Evolutionary conservation across 1,140 invertebrate genomes (phyloP), one percentile per base, ranked within the genome.

Genomic region (Pseudomyrmex pallidus): DNA sequence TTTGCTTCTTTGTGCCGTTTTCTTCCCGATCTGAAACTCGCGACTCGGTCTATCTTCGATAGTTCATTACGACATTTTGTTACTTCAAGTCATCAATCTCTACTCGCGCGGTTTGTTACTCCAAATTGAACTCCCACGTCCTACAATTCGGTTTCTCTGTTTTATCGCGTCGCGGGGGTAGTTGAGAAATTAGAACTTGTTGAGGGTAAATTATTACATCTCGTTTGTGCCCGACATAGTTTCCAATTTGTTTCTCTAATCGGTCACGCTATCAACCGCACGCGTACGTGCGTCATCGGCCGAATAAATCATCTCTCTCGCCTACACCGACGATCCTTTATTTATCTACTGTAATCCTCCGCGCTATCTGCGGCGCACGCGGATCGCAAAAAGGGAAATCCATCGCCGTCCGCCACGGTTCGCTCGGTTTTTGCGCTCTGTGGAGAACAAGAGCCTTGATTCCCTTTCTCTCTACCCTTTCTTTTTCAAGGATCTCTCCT

Each of bases 41-140:
- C n/a, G 22, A 20, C 22, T 70, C 10, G 22, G 2, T 35, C 35
- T 35, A 35, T 78, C 17, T 48, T 48, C 25, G 17, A 77, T 67
- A 54, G 17, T 56, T 74, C 8, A 57, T 80, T 70, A 61, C 22
- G 48, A 48, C 17, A 57, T 25, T 52, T 78, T 70, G 10, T 80
- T 59, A 72, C 70, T 70, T 70, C 54, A 56, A 12, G 52, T 44
- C 48, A 4, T 46, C 25, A 35, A 35, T 35, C 35, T 35, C 15
- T 66, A 25, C 12, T 22, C 13, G n/a, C 52, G 22, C 12, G n/a
- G 8, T 44, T 46, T 66, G 9, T 68, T 57, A n/a, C 44, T 54
- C 64, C 20, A 22, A 76, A 54, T 9, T 50, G 10, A 5, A 2
- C 12, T 66, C 35, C 35, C 35, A 35, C 35, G 35, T 35, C 1